These are phyloP conservation scores for Balaeniceps rex DNA, from an alignment of 2,113 vertebrate species.

Conservation along the genomic window DNA sequence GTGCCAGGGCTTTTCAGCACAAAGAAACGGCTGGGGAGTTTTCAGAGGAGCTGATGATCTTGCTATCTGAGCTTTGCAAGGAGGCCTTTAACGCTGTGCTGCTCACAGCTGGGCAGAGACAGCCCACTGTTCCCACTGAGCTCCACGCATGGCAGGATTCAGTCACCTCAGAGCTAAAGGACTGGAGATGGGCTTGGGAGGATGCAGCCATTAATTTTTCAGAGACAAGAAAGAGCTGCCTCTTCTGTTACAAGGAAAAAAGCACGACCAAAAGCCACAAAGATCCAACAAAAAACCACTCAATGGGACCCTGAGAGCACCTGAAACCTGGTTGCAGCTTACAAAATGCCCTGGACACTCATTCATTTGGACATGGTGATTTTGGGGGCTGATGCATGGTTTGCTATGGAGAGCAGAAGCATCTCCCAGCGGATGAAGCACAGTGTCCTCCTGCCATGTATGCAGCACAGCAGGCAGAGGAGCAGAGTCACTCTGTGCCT, in stretches of 20 bases:
- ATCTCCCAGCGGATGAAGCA: not conserved
- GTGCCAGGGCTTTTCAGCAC: not conserved
- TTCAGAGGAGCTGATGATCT: not conserved
- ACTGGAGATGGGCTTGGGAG: not conserved
- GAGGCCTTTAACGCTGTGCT: not conserved
- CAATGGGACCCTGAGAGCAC: not conserved
- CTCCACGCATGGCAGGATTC: not conserved
- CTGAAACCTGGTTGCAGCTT: not conserved
- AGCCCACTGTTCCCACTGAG: not conserved
- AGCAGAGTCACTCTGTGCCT: not conserved
- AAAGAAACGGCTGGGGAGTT: rapidly evolving
- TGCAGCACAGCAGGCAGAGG: not conserved
- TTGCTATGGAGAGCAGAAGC: not conserved
- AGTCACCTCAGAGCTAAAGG: not conserved
- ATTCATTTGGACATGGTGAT: rapidly evolving
- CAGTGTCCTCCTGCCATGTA: rapidly evolving
- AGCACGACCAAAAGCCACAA: rapidly evolving
- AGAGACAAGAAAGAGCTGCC: not conserved
- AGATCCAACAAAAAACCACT: not conserved
- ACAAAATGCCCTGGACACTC: rapidly evolving
- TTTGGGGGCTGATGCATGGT: rapidly evolving
- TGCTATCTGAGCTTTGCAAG: not conserved
- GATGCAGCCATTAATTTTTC: not conserved
- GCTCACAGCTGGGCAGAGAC: not conserved
- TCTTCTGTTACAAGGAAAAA: not conserved